Conservation (phyloP, 2,797 vertebrate species). For the Ctenosaura bakeri region DNA sequence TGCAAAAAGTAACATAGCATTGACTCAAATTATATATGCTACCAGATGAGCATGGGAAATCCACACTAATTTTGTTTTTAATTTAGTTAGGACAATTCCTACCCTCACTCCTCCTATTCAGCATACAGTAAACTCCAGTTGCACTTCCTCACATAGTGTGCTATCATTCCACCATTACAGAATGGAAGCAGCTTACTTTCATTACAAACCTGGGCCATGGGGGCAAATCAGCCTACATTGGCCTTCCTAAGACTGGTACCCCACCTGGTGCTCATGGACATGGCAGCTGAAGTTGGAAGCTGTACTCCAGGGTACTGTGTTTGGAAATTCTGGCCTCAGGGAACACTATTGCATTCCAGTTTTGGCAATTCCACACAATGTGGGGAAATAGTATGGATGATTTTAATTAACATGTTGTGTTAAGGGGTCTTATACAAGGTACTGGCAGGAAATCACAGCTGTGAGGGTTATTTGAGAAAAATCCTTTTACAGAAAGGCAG, state of each 20-base stretch:
- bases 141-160: not conserved
- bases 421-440: not conserved
- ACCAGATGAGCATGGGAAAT: not conserved
- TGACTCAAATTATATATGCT: not conserved
- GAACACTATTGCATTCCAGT: not conserved
- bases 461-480: not conserved
- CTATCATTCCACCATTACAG: not conserved
- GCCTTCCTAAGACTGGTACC: not conserved
- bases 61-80: not conserved
- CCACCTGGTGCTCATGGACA: not conserved
- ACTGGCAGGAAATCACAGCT: not conserved
- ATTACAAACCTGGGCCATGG: not conserved
- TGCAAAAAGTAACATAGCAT: constrained; percentile 8
- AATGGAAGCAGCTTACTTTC: not conserved
- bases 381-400: not conserved
- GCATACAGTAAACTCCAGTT: not conserved
- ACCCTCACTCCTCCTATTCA: not conserved
- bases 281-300: not conserved
- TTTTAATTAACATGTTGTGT: not conserved
- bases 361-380: not conserved
- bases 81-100: not conserved
- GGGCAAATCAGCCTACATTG: not conserved
- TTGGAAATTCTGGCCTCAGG: too few relatives aligned
- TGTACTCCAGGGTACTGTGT: not conserved
- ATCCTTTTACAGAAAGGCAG: not conserved